These are phyloP conservation scores for Pontoporia blainvillei DNA, from an alignment of 2,113 vertebrate species.

Conservation along the genomic window DNA sequence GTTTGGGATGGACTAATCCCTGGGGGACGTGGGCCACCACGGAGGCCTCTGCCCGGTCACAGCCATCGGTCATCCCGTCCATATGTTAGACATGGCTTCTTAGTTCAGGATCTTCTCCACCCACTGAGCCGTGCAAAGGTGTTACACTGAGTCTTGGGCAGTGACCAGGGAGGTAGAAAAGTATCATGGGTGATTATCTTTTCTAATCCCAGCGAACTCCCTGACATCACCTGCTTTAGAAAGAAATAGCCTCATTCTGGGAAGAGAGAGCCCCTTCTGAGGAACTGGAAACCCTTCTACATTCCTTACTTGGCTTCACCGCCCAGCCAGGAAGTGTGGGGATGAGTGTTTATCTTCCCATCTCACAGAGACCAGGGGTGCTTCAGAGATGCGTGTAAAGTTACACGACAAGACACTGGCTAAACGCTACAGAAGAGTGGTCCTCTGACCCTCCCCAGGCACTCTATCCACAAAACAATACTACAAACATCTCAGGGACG, in stretches of 20 bases:
- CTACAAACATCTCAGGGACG: not conserved
- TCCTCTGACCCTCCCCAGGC: not conserved
- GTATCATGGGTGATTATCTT: constrained; percentile 27
- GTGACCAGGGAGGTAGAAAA: constrained; percentile 51
- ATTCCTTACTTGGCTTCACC: not conserved
- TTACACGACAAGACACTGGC: not conserved
- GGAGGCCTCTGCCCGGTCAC: not conserved
- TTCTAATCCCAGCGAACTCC: constrained; percentile 59
- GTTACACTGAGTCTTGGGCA: constrained; percentile 46
- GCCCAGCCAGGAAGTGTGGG: not conserved
- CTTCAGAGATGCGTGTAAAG: not conserved
- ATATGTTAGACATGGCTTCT: not conserved
- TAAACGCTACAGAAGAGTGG: not conserved
- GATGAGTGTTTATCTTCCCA: not conserved
- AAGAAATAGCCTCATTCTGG: not conserved
- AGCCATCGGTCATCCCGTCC: not conserved
- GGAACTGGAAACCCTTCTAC: not conserved
- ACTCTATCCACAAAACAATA: not conserved
- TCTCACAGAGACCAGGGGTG: not conserved
- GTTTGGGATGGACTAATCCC: not conserved
- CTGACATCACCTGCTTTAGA: constrained; percentile 38
- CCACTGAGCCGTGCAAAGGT: not conserved
- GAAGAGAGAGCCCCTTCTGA: constrained; percentile 7
- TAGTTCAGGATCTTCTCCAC: constrained; percentile 11
- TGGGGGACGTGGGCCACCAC: not conserved